phyloP scores from a whole-genome alignment of 2,888 invertebrate species.

The Petrolisthes manimaculis region DNA sequence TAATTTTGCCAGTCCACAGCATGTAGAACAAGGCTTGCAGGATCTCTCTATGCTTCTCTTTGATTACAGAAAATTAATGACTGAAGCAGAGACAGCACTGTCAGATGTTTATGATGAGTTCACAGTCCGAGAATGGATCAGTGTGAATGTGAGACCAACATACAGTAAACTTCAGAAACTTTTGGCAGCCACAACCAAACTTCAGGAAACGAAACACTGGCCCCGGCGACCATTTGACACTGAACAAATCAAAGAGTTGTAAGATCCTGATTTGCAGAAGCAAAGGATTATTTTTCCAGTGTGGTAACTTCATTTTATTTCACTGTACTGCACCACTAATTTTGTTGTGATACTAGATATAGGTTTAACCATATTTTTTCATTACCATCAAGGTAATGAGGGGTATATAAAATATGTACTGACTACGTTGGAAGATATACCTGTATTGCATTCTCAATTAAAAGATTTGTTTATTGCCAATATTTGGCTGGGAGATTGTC shows the following conservation, averaged over 20 bases:
- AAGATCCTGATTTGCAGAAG: constrained; percentile 16
- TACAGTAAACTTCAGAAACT: constrained; percentile 70
- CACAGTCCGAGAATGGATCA: constrained; percentile 77
- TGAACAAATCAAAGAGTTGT: constrained; percentile 53
- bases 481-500: too few species aligned
- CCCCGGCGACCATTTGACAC: constrained; percentile 73
- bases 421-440: too few species aligned
- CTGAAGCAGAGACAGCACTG: constrained; percentile 74
- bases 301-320: not conserved
- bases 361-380: too few species aligned
- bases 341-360: not conserved
- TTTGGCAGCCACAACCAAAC: constrained; percentile 71
- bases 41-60: constrained; percentile 70
- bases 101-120: constrained; percentile 75
- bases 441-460: too few species aligned
- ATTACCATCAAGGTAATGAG: too few species aligned
- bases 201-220: constrained; percentile 73
- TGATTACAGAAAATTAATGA: constrained; percentile 53
- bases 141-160: constrained; percentile 69
- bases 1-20: constrained; percentile 75
- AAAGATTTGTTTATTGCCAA: too few species aligned
- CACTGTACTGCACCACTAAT: not conserved
- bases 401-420: too few species aligned
- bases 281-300: not conserved
- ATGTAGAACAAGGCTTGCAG: constrained; percentile 71